Percentiles rank a stretch among this genome's conserved stretches.
Evolutionary conservation across 2,888 invertebrate genomes (phyloP).

Genomic region (Diarsia brunnea): DNA sequence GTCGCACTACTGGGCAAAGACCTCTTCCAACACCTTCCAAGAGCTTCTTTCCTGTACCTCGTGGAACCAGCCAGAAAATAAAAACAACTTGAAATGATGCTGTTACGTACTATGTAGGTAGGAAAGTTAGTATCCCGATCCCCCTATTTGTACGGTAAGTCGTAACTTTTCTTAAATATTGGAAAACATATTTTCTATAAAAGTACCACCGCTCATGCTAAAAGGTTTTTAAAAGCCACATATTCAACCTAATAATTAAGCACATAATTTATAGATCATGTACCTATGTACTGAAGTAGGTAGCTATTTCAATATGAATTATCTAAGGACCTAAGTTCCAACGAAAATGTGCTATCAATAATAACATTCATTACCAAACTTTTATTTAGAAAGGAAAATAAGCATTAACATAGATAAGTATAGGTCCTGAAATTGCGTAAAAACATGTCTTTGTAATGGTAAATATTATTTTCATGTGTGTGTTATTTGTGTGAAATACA

Average conservation of each 20-base stretch:
- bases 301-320: conserved; percentile 56
- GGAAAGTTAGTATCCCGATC: too few species aligned
- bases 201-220: conserved; percentile 35
- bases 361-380: conserved; percentile 64
- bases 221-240: conserved; percentile 66
- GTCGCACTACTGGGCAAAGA: too few species aligned
- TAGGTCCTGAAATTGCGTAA: conserved; percentile 69
- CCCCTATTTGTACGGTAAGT: too few species aligned
- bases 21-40: too few species aligned
- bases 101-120: too few species aligned
- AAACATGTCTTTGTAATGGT: conserved; percentile 63
- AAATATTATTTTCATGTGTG: conserved; percentile 72
- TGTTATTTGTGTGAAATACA: conserved; percentile 52
- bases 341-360: conserved; percentile 72
- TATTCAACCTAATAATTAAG: conserved; percentile 46
- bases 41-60: too few species aligned
- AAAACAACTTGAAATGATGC: too few species aligned
- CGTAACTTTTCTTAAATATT: not conserved
- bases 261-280: conserved; percentile 7
- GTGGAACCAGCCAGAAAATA: too few species aligned
- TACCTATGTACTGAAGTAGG: not conserved
- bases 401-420: conserved; percentile 36
- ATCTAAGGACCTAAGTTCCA: conserved; percentile 50
- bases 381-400: conserved; percentile 36
- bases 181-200: not conserved